Conservation (phyloP, 92 coral and sea anemone genomes). For the Palythoa heliodiscus region DNA sequence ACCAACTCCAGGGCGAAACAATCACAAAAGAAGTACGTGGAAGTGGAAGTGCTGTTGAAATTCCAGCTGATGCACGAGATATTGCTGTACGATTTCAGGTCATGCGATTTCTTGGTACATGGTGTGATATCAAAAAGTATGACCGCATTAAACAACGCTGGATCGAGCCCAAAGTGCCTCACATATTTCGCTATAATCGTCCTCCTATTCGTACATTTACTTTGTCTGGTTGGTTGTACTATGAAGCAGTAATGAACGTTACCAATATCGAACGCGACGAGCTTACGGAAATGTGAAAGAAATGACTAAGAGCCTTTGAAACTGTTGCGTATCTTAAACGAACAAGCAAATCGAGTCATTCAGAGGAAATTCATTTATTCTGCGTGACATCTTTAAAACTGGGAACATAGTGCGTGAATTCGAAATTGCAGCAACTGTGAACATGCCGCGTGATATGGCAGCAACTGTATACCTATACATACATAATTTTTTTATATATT, state of each 20-base stretch:
- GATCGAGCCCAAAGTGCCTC: slow-evolving; percentile 48
- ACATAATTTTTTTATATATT: too few species aligned
- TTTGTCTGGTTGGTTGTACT: slow-evolving; percentile 43
- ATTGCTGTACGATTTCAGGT: slow-evolving; percentile 56
- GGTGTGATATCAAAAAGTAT: slow-evolving; percentile 66
- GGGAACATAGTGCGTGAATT: too few species aligned
- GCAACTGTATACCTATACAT: too few species aligned
- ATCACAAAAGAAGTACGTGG: slow-evolving; percentile 33
- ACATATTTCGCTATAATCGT: slow-evolving; percentile 52
- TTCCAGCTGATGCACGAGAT: slow-evolving; percentile 46
- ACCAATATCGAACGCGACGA: slow-evolving; percentile 52
- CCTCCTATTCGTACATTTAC: slow-evolving; percentile 66
- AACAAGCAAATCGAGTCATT: too few species aligned
- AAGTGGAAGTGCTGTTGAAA: slow-evolving; percentile 25
- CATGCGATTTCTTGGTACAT: slow-evolving; percentile 11
- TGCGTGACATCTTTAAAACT: too few species aligned
- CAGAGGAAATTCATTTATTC: too few species aligned
- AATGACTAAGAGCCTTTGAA: not conserved
- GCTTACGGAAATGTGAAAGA: slow-evolving; percentile 42
- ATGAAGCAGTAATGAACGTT: slow-evolving; percentile 59
- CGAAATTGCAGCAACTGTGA: too few species aligned
- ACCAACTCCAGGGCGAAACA: not conserved
- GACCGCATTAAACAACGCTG: slow-evolving; percentile 52
- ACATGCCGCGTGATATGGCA: too few species aligned
- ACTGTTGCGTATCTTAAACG: too few species aligned